phyloP scores from a whole-genome alignment of 2,888 invertebrate genomes.

The Trachelus iudaicus region DNA sequence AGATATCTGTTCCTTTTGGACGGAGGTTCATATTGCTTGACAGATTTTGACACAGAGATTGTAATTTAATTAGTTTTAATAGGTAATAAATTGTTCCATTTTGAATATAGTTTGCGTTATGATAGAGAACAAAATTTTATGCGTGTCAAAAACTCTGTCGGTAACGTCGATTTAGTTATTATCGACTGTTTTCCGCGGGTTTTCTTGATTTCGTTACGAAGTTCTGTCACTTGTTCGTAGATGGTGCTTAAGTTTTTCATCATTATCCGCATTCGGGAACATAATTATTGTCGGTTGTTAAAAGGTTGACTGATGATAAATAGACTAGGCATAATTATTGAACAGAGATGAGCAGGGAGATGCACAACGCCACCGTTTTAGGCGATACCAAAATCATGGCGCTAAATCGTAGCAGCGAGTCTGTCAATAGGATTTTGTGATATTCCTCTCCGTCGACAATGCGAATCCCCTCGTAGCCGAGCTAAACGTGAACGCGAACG shows the following conservation, averaged over 20 bases:
- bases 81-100: background rate
- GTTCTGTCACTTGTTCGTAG: background rate
- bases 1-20: background rate
- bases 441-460: no score
- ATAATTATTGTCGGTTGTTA: background rate
- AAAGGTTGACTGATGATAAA: background rate
- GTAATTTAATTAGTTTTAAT: background rate
- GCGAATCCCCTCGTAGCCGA: no score
- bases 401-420: no score
- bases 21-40: background rate
- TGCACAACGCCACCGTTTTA: no score
- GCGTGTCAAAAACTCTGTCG: background rate
- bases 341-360: no score
- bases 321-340: background rate
- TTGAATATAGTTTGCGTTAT: background rate
- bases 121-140: background rate
- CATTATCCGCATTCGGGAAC: background rate
- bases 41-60: background rate
- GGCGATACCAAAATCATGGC: no score
- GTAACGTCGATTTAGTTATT: background rate
- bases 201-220: background rate
- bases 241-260: background rate
- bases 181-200: background rate
- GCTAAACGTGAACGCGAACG: no score
- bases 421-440: no score